Base-by-base conservation (phyloP, 1,140 invertebrate genomes). In the Druon quercuslanigerum region DNA sequence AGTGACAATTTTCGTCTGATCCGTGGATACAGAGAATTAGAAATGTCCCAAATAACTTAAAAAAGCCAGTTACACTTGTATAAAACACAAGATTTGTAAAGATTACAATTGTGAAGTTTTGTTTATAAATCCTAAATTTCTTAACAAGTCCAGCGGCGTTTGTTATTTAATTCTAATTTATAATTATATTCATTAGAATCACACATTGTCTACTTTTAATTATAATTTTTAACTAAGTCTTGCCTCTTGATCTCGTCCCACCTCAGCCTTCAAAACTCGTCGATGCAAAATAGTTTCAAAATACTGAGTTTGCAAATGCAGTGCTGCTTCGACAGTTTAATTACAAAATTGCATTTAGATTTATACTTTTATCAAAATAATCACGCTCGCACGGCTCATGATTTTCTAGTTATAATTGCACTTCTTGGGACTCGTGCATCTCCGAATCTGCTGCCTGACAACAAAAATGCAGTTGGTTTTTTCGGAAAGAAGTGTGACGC, bases 291-390 rank as follows among this genome's bases (percentile, higher is more conserved):
- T 60, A 5, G 17, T 60, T 60, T 25, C 56, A 60, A 19, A 60
- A 60, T 33, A 60, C 56, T 60, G 56, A 60, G 56, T 33, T 25
- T 60, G 25, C 57, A 60, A 60, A 60, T 60, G 20, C 57, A 60
- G 20, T 40, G 25, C 20, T n/a, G 20, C 57, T 60, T 60, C 57
- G 25, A 25, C 57, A 60, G 57, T 60, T 60, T 14, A 60, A 60
- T 60, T 60, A 60, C 25, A 60, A 60, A 60, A 60, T 60, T 33
- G 57, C 20, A 33, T 54, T 54, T 46, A 46, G 9, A 54, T 60
- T 60, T 60, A 33, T 33, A 60, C 20, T 33, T 33, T 60, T 60
- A 60, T 60, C 57, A 60, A 60, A 60, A 60, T 60, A 60, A 60
- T 60, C 33, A 60, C 20, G 19, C 56, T 60, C 57, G 57, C 57